A percentile compares a stretch with the other conserved stretches of the same genome.
Evolutionary conservation across 2,797 vertebrate genomes (phyloP).

Genomic region (Silurus lanzhouensis): DNA sequence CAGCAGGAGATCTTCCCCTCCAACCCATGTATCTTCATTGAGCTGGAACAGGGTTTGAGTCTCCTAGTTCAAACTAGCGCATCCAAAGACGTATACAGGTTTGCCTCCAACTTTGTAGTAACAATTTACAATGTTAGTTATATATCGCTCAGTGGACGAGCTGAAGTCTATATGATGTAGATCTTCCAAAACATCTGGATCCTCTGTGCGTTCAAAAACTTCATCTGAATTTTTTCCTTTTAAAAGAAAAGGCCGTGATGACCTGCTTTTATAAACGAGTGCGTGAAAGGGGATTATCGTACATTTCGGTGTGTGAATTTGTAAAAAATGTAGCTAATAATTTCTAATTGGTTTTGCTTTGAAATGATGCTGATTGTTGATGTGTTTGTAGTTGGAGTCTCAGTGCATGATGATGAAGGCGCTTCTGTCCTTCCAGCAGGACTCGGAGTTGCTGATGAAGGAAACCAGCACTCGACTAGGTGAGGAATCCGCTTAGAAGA

Average conservation of each 20-base stretch:
- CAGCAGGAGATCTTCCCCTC: no score
- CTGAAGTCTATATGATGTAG: neutral
- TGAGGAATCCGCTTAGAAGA: constrained; percentile 51
- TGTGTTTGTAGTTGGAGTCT: constrained; percentile 70
- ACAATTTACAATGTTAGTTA: no score
- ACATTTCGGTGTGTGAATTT: no score
- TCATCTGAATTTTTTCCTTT: neutral
- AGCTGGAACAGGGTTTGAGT: no score
- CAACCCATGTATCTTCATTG: no score
- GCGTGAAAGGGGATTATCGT: neutral
- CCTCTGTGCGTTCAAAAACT: neutral
- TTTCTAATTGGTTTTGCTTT: no score
- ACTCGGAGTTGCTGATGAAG: constrained; percentile 70
- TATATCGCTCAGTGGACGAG: no score
- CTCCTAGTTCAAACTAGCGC: no score
- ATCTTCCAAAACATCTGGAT: neutral
- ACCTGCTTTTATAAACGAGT: neutral
- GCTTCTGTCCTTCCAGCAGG: constrained; percentile 72
- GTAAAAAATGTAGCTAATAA: no score
- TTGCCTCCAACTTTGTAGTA: no score
- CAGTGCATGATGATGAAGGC: constrained; percentile 71
- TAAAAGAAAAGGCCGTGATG: neutral
- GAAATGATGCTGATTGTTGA: neutral
- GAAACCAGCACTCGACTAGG: constrained; percentile 74
- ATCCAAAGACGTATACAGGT: no score